Conservation (phyloP, 2,113 vertebrate genomes). For the Psettodes erumei region DNA sequence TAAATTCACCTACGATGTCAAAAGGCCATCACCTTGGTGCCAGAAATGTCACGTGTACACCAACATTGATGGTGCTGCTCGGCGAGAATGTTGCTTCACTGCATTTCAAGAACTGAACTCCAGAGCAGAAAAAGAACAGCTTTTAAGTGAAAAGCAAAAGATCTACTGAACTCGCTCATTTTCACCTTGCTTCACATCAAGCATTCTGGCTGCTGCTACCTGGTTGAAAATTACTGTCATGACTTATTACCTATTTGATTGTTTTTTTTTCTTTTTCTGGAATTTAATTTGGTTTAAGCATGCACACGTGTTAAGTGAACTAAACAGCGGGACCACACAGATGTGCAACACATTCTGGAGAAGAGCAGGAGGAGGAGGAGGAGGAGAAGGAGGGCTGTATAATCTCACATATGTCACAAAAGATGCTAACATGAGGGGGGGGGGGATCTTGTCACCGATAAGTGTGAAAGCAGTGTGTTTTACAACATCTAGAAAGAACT, state of each 20-base stretch:
- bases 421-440: conserved; percentile 44
- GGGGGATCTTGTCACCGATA: conserved; percentile 54
- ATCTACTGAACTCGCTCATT: conserved; percentile 36
- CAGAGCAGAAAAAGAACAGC: conserved; percentile 45
- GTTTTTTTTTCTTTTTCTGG: background rate
- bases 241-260: conserved; percentile 36
- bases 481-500: conserved; percentile 65
- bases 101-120: conserved; percentile 5
- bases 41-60: background rate
- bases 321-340: conserved; percentile 42
- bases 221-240: conserved; percentile 38
- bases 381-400: conserved; percentile 33
- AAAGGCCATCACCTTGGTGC: background rate
- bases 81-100: conserved; percentile 10
- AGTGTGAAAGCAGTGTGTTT: conserved; percentile 73
- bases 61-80: background rate
- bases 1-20: background rate
- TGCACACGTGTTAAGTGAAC: conserved; percentile 31
- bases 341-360: conserved; percentile 38
- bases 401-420: conserved; percentile 68
- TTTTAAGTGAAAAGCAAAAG: conserved; percentile 23
- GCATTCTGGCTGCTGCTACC: background rate
- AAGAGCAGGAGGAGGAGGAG: no score
- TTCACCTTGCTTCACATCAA: conserved; percentile 34
- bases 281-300: conserved; percentile 43